A percentile compares a stretch with the other conserved stretches of the same genome.
phyloP scores from a whole-genome alignment of 1,140 invertebrate genomes.

The Scaptomyza pallida region DNA sequence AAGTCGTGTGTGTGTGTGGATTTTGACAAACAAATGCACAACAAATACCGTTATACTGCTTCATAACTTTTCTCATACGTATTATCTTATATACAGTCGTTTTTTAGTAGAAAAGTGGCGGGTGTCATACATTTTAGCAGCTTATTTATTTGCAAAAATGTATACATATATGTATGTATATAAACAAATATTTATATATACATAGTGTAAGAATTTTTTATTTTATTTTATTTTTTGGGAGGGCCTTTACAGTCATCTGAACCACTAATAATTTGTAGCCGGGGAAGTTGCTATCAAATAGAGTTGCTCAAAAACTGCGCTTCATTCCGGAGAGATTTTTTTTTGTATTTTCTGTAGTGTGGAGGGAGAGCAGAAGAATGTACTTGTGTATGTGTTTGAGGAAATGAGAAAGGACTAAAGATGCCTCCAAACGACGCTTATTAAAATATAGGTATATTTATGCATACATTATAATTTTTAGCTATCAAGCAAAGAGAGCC shows the following conservation, averaged over 20 bases:
- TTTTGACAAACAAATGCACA: slow-evolving; percentile 66
- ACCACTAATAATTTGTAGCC: slow-evolving; percentile 82
- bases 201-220: slow-evolving; percentile 40
- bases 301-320: slow-evolving; percentile 80
- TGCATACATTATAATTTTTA: neutral
- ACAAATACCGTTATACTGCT: slow-evolving; percentile 72
- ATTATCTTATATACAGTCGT: slow-evolving; percentile 72
- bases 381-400: neutral
- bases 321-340: slow-evolving; percentile 18
- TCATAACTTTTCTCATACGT: slow-evolving; percentile 68
- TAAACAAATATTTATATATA: slow-evolving; percentile 53
- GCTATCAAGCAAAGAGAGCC: neutral
- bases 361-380: neutral
- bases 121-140: slow-evolving; percentile 76
- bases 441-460: slow-evolving; percentile 14
- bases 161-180: slow-evolving; percentile 10
- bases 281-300: slow-evolving; percentile 83
- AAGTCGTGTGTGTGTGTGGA: slow-evolving; percentile 31
- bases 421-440: neutral
- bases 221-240: slow-evolving; percentile 1
- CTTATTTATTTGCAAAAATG: slow-evolving; percentile 59
- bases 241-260: slow-evolving; percentile 69
- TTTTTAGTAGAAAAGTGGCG: slow-evolving; percentile 78
- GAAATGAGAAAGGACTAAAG: slow-evolving; percentile 1
- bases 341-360: too few species aligned